phyloP scores from a whole-genome alignment of 2,113 vertebrate genomes.

The Thunnus maccoyii region DNA sequence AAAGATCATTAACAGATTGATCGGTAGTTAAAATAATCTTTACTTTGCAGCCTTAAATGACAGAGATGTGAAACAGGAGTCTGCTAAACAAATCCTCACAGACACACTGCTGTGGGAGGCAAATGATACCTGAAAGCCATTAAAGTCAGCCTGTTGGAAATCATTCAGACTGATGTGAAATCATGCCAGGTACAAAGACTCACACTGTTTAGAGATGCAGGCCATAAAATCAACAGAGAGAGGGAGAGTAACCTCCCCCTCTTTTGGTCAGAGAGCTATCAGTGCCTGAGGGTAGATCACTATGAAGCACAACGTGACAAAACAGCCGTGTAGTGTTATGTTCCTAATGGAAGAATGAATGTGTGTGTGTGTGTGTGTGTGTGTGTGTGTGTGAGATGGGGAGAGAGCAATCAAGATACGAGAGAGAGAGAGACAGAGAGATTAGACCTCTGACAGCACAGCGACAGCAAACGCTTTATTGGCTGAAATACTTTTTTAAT shows the following conservation, averaged over 20 bases:
- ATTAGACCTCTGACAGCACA: conserved; percentile 42
- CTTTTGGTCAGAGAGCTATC: conserved; percentile 56
- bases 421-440: background rate
- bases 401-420: conserved; percentile 44
- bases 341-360: conserved; percentile 61
- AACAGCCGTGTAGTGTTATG: conserved; percentile 63
- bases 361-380: conserved; percentile 13
- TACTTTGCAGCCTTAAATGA: background rate
- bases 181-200: conserved; percentile 33
- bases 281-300: conserved; percentile 64
- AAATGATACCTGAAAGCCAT: conserved; percentile 44
- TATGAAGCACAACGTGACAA: conserved; percentile 65
- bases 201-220: conserved; percentile 28
- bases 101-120: background rate
- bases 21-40: background rate
- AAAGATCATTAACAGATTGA: background rate
- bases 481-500: conserved; percentile 35
- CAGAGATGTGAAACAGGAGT: background rate
- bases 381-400: conserved; percentile 22
- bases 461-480: conserved; percentile 30
- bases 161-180: conserved; percentile 54
- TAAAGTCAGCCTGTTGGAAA: conserved; percentile 49
- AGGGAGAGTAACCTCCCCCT: conserved; percentile 39
- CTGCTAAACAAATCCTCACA: conserved; percentile 13
- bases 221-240: conserved; percentile 52